Evolutionary conservation across 2,888 invertebrate species (phyloP).

Genomic region (Ceraclea dissimilis): DNA sequence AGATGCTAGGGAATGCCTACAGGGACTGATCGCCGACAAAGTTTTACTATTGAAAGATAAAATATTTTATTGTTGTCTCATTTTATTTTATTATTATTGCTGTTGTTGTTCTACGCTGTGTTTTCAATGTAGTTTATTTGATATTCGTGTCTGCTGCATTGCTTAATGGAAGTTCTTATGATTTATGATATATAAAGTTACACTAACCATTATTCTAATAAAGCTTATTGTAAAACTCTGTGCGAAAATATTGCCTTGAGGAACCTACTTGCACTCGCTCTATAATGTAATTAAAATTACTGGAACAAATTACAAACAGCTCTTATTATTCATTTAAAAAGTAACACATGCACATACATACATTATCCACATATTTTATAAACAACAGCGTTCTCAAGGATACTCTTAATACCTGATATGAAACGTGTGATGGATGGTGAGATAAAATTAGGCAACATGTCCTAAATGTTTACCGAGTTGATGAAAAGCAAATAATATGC

Average conservation of each 20-base stretch:
- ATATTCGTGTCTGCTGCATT: neutral
- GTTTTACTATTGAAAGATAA: neutral
- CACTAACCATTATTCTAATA: neutral
- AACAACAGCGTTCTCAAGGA: too few species aligned
- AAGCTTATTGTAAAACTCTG: neutral
- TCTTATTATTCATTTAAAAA: too few species aligned
- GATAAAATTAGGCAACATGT: neutral
- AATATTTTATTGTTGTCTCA: neutral
- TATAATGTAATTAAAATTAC: too few species aligned
- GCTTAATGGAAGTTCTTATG: neutral
- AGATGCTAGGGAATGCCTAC: neutral
- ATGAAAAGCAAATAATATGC: neutral
- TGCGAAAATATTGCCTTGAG: neutral
- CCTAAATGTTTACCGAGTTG: neutral
- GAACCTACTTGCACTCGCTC: too few species aligned
- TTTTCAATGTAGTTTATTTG: neutral
- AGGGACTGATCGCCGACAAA: constrained; percentile 2
- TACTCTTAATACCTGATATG: neutral
- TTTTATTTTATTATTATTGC: neutral
- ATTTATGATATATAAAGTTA: neutral
- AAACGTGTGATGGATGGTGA: neutral
- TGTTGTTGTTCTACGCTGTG: neutral
- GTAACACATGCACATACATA: too few species aligned
- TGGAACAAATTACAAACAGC: too few species aligned
- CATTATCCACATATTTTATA: too few species aligned